Percentiles rank a stretch among this genome's conserved stretches.
phyloP scores from a whole-genome alignment of 2,888 invertebrate species.

The Diarsia dahlii region DNA sequence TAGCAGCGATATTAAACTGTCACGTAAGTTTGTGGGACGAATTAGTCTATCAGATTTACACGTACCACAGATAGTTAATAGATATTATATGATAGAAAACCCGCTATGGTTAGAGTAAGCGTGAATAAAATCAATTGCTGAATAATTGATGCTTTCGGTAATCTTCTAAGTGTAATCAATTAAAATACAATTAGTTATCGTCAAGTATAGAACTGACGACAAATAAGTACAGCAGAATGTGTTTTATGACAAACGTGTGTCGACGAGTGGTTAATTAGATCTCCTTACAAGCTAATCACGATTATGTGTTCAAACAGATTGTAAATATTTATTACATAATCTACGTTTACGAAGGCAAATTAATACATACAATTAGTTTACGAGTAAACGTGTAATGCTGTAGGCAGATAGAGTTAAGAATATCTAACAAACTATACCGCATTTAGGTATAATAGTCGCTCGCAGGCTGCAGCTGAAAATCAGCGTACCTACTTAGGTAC shows the following conservation, averaged over 20 bases:
- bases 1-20: constrained; percentile 23
- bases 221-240: constrained; percentile 46
- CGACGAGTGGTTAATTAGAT: constrained; percentile 43
- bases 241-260: constrained; percentile 24
- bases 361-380: constrained; percentile 26
- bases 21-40: background rate
- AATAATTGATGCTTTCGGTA: constrained; percentile 28
- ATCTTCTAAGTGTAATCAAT: constrained; percentile 34
- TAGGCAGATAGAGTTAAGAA: background rate
- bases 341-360: constrained; percentile 31
- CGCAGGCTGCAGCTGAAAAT: background rate
- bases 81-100: no score
- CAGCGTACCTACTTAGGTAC: background rate
- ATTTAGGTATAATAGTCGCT: background rate
- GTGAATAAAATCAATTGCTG: constrained; percentile 38
- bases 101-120: constrained; percentile 8
- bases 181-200: constrained; percentile 52
- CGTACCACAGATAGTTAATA: background rate
- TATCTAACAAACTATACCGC: background rate
- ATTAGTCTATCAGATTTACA: constrained; percentile 21
- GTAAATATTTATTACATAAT: constrained; percentile 52
- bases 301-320: constrained; percentile 43
- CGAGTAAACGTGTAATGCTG: background rate
- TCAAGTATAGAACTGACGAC: constrained; percentile 38
- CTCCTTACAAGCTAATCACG: constrained; percentile 47